These are phyloP conservation scores for Protobothrops mucrosquamatus DNA, from an alignment of 2,113 vertebrate species.

Conservation along the genomic window DNA sequence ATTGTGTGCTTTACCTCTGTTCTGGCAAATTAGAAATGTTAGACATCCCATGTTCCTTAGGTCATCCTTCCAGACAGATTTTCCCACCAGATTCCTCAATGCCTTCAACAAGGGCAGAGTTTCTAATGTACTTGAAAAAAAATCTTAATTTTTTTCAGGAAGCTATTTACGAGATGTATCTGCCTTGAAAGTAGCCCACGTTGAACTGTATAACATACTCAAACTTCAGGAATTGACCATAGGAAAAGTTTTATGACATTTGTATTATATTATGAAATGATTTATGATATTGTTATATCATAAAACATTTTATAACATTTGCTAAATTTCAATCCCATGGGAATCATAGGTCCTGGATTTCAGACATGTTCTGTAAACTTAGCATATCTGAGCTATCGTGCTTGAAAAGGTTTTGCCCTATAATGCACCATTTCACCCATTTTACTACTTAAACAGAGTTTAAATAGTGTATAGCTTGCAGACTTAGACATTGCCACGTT, in stretches of 20 bases:
- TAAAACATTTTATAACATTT: not conserved
- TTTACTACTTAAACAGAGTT: not conserved
- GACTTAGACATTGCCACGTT: not conserved
- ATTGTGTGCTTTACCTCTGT: not conserved
- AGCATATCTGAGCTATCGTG: not conserved
- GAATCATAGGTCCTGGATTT: not conserved
- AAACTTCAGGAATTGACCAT: not conserved
- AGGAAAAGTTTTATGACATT: too few species aligned
- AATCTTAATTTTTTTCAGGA: too few species aligned
- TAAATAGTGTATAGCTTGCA: not conserved
- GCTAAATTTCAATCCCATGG: not conserved
- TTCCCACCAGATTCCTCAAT: too few species aligned
- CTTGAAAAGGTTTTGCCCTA: not conserved
- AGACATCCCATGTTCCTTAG: not conserved
- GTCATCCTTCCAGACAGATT: too few species aligned
- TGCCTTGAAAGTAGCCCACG: not conserved
- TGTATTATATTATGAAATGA: not conserved
- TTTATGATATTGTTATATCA: not conserved
- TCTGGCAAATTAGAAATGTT: not conserved
- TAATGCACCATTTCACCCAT: not conserved
- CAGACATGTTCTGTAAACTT: not conserved
- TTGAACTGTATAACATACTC: not conserved
- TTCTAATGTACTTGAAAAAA: too few species aligned
- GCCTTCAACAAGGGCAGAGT: too few species aligned
- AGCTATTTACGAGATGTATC: not conserved